Evolutionary conservation across 2,113 vertebrate species (phyloP).

Genomic region (Odontophorus gujanensis): DNA sequence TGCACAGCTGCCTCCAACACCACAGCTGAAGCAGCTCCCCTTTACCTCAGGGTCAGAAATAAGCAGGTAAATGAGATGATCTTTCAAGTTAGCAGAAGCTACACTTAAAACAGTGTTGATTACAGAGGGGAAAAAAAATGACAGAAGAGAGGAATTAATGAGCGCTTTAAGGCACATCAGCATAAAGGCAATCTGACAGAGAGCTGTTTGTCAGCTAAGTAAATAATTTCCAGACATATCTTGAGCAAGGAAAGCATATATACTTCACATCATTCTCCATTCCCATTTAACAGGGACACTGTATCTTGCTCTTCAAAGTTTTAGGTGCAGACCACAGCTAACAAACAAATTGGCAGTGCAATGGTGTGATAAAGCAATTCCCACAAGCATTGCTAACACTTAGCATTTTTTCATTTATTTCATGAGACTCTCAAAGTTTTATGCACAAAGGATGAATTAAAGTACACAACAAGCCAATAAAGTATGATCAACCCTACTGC

Average conservation of each 20-base stretch:
- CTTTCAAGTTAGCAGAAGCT: not conserved
- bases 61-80: not conserved
- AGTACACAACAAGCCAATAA: not conserved
- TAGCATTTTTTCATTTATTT: not conserved
- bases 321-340: not conserved
- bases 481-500: not conserved
- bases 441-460: not conserved
- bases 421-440: not conserved
- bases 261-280: not conserved
- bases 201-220: not conserved
- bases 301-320: not conserved
- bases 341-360: not conserved
- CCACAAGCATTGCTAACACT: not conserved
- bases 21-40: not conserved
- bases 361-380: not conserved
- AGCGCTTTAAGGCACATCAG: not conserved
- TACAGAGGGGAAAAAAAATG: not conserved
- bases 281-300: not conserved
- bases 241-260: not conserved
- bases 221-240: not conserved
- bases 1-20: not conserved
- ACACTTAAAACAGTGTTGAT: not conserved
- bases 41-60: not conserved
- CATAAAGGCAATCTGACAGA: not conserved
- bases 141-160: not conserved